These are phyloP conservation scores for Halcyon leucocephala DNA, from an alignment of 2,797 vertebrate species.

Conservation along the genomic window DNA sequence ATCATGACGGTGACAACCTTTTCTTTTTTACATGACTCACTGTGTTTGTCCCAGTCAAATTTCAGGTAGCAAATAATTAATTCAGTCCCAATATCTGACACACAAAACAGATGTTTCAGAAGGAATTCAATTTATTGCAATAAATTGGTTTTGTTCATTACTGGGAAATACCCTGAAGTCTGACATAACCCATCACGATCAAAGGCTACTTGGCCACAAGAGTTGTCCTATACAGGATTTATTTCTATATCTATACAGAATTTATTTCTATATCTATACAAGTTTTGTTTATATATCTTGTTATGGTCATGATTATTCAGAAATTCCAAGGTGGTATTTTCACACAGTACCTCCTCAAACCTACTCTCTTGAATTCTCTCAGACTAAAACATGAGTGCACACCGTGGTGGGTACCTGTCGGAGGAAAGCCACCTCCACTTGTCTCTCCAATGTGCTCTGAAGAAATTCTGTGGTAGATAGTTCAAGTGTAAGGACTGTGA, in stretches of 20 bases:
- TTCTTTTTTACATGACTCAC: neutral
- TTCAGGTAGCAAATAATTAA: neutral
- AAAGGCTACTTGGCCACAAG: neutral
- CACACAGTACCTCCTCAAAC: neutral
- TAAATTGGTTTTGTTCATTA: neutral
- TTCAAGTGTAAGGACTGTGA: neutral
- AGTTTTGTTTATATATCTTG: neutral
- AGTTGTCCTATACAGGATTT: neutral
- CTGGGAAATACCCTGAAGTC: neutral
- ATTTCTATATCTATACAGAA: neutral
- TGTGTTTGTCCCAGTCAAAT: neutral
- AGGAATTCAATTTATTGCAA: neutral
- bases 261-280: neutral
- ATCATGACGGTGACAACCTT: neutral
- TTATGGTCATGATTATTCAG: neutral
- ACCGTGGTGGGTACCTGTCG: fast-evolving
- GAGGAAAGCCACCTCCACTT: neutral
- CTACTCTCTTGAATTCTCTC: neutral
- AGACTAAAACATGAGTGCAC: fast-evolving
- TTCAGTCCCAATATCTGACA: neutral
- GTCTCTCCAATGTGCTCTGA: neutral
- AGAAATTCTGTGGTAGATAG: neutral
- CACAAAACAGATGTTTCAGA: neutral
- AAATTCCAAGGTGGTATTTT: neutral
- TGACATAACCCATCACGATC: neutral